Conservation (phyloP, 2,888 invertebrate genomes). For the Cephus runcator region DNA sequence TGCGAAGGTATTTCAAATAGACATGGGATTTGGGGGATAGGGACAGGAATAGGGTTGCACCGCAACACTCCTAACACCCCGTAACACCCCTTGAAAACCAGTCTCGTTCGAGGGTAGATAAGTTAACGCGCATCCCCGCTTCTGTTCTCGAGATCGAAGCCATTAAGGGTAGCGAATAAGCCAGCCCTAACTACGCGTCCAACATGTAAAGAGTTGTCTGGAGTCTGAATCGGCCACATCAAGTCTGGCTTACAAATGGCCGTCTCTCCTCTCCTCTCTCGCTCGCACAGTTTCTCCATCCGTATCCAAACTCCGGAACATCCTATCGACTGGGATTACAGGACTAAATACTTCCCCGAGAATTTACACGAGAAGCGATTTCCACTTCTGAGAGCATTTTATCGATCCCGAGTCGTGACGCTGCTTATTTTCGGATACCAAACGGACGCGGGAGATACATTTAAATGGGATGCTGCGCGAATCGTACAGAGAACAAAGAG, state of each 20-base stretch:
- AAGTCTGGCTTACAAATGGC: neutral
- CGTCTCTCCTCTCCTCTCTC: neutral
- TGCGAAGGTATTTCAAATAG: too few relatives aligned
- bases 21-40: too few relatives aligned
- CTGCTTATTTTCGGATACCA: too few relatives aligned
- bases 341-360: neutral
- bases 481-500: too few relatives aligned
- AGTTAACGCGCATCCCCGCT: neutral
- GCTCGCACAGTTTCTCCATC: neutral
- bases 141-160: neutral
- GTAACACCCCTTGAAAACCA: too few relatives aligned
- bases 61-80: too few relatives aligned
- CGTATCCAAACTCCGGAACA: neutral
- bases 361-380: neutral
- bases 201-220: constrained; percentile 25
- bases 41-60: too few relatives aligned
- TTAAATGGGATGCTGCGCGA: too few relatives aligned
- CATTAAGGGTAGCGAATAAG: neutral
- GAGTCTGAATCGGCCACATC: neutral
- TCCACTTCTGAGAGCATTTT: neutral
- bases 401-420: too few relatives aligned
- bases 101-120: neutral
- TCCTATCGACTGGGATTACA: constrained; percentile 2
- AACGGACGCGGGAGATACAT: too few relatives aligned
- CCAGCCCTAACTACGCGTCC: constrained; percentile 20